Evolutionary conservation across 2,113 vertebrate genomes (phyloP).

Genomic region (Corythoichthys intestinalis): DNA sequence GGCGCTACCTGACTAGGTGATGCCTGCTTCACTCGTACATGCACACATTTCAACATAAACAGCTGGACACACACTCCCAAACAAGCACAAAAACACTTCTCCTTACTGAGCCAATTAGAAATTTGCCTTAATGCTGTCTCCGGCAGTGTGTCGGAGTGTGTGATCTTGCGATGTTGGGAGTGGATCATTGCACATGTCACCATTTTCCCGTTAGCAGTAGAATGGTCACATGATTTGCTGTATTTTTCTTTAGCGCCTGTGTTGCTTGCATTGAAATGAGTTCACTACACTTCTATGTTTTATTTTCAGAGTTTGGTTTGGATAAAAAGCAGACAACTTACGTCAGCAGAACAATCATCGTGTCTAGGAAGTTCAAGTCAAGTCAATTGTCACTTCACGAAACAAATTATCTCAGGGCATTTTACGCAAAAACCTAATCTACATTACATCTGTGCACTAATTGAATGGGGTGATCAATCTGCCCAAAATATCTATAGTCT

Average conservation of each 20-base stretch:
- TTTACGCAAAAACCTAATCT: too few species aligned
- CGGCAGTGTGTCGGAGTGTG: background rate
- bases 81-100: too few species aligned
- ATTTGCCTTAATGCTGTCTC: background rate
- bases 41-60: background rate
- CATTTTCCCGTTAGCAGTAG: background rate
- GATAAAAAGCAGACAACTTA: background rate
- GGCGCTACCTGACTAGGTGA: conserved; percentile 50
- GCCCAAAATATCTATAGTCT: too few species aligned
- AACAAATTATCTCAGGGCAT: too few species aligned
- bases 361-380: too few species aligned
- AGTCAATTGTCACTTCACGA: too few species aligned
- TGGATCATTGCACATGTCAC: background rate
- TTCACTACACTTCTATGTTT: background rate
- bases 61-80: too few species aligned
- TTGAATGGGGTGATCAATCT: too few species aligned
- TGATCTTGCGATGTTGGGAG: conserved; percentile 9
- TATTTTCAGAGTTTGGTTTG: background rate
- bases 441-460: too few species aligned
- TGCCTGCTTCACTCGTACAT: conserved; percentile 17
- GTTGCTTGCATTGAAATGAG: background rate
- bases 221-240: background rate
- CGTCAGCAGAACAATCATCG: background rate
- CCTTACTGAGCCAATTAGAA: too few species aligned
- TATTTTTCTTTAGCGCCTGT: background rate